These are phyloP conservation scores for Pterois miles DNA, from an alignment of 2,797 vertebrate genomes.

Conservation along the genomic window DNA sequence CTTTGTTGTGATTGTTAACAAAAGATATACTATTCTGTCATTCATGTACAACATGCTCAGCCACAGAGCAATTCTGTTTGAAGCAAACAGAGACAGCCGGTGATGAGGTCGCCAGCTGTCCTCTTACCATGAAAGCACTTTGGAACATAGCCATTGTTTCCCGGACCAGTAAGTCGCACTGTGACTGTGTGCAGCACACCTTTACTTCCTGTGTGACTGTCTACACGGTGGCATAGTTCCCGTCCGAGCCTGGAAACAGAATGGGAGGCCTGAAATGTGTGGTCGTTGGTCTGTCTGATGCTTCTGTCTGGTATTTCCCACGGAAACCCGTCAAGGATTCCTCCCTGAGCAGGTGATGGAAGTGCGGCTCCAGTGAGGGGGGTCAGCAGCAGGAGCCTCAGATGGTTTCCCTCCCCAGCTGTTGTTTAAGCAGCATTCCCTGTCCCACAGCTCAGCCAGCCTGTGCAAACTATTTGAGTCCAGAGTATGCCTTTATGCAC, in stretches of 20 bases:
- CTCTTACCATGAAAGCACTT: conserved; percentile 53
- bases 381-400: conserved; percentile 63
- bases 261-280: conserved; percentile 56
- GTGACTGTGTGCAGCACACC: conserved; percentile 27
- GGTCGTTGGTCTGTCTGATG: conserved; percentile 57
- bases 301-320: conserved; percentile 78
- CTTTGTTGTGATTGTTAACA: background rate
- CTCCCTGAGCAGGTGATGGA: conserved; percentile 82
- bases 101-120: conserved; percentile 67
- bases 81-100: conserved; percentile 55
- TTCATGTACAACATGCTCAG: background rate
- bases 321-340: conserved; percentile 76
- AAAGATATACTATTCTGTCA: background rate
- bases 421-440: conserved; percentile 80
- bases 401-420: conserved; percentile 80
- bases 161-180: conserved; percentile 1
- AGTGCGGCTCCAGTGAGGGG: conserved; percentile 48
- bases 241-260: conserved; percentile 38
- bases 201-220: conserved; percentile 45
- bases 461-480: conserved; percentile 80
- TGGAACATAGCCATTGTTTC: conserved; percentile 57
- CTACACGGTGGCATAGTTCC: conserved; percentile 8
- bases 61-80: conserved; percentile 22
- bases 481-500: conserved; percentile 72
- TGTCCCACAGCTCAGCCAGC: conserved; percentile 65